phyloP scores from a whole-genome alignment of 1,140 invertebrate genomes.

The Drosophila bocqueti region DNA sequence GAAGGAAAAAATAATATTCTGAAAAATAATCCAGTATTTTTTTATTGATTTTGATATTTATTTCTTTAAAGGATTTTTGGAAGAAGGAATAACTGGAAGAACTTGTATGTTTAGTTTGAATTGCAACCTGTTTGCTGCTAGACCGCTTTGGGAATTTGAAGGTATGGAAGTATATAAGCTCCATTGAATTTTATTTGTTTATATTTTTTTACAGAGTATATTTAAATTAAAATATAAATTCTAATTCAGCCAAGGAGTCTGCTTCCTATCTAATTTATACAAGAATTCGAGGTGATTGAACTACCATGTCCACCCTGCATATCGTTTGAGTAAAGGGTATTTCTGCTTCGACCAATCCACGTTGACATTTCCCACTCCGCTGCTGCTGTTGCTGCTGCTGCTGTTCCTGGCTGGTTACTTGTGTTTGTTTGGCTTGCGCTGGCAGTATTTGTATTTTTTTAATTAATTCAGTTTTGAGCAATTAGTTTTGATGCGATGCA shows the following conservation, averaged over 20 bases:
- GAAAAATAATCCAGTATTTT: background rate
- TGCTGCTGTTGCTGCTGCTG: background rate
- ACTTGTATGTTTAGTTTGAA: background rate
- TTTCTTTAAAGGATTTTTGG: background rate
- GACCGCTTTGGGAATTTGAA: background rate
- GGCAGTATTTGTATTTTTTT: constrained; percentile 44
- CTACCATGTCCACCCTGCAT: background rate
- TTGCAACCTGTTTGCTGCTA: background rate
- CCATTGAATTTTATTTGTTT: no score
- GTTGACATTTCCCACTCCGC: background rate
- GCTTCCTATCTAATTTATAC: background rate
- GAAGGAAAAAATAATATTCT: background rate
- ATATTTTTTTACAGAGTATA: no score
- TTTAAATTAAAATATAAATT: no score
- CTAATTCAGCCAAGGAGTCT: background rate
- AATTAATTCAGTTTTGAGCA: constrained; percentile 64
- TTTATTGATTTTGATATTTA: background rate
- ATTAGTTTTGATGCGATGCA: constrained; percentile 64
- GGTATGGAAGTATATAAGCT: no score
- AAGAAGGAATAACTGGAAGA: no score
- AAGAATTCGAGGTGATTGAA: background rate
- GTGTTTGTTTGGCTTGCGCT: constrained; percentile 32
- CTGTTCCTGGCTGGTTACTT: background rate
- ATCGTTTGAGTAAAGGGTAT: background rate
- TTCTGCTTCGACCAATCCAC: background rate